These are phyloP conservation scores for Bombus difficillimus DNA, from an alignment of 1,140 invertebrate genomes.

Conservation along the genomic window DNA sequence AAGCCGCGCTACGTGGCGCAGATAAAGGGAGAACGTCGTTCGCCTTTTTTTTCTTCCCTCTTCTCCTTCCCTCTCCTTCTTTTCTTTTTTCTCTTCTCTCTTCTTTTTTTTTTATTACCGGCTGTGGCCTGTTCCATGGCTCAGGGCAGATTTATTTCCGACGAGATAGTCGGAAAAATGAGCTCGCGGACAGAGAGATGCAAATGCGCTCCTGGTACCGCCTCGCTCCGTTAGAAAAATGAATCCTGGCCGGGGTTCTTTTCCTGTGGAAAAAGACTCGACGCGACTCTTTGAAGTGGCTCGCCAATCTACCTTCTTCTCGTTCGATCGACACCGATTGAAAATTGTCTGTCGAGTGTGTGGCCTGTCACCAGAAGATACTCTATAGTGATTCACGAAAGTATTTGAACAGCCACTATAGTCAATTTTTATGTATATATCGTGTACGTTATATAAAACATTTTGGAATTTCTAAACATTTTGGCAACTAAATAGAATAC, in stretches of 20 bases:
- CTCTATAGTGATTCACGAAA: not conserved
- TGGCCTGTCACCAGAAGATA: not conserved
- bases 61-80: not conserved
- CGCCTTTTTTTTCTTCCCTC: not conserved
- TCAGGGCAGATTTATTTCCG: slow-evolving; percentile 56
- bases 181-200: slow-evolving; percentile 57
- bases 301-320: not conserved
- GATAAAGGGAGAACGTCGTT: slow-evolving; percentile 44
- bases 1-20: slow-evolving; percentile 46
- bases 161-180: slow-evolving; percentile 57
- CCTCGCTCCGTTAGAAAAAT: slow-evolving; percentile 39
- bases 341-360: not conserved
- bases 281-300: slow-evolving; percentile 22
- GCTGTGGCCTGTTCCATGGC: slow-evolving; percentile 42
- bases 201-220: slow-evolving; percentile 35
- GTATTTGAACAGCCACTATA: too few relatives aligned
- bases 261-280: not conserved
- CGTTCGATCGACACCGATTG: not conserved
- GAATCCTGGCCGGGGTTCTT: slow-evolving; percentile 17
- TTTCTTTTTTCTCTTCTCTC: not conserved
- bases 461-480: too few relatives aligned
- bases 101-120: slow-evolving; percentile 15
- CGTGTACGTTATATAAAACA: too few relatives aligned
- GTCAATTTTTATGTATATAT: too few relatives aligned
- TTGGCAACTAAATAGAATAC: too few relatives aligned